Conservation (phyloP, 2,888 invertebrate species). For the Junonia oenone region DNA sequence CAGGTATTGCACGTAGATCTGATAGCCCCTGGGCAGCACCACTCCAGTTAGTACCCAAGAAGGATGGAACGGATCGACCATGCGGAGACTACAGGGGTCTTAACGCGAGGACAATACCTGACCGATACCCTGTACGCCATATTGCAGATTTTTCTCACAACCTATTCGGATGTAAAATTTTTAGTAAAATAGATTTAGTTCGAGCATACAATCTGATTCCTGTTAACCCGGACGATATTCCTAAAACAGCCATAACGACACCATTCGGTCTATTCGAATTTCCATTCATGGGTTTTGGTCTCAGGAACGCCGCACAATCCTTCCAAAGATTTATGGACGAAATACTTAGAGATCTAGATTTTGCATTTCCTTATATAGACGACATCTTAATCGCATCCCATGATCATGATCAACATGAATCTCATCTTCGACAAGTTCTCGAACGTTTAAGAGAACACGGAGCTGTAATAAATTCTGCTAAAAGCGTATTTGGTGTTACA, state of each 20-base stretch:
- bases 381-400: conserved; percentile 36
- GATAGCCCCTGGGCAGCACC: conserved; percentile 25
- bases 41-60: conserved; percentile 38
- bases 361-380: conserved; percentile 39
- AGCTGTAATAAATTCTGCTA: conserved; percentile 4
- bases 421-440: conserved; percentile 26
- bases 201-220: conserved; percentile 48
- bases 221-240: conserved; percentile 37
- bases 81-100: conserved; percentile 27
- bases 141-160: conserved; percentile 25
- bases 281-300: conserved; percentile 42
- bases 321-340: conserved; percentile 48
- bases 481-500: conserved; percentile 9
- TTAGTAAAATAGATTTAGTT: conserved; percentile 21
- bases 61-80: conserved; percentile 28
- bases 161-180: conserved; percentile 16
- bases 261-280: conserved; percentile 43
- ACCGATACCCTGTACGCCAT: conserved; percentile 23
- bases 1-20: conserved; percentile 28
- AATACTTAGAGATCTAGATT: conserved; percentile 17
- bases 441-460: conserved; percentile 8
- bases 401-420: conserved; percentile 3
- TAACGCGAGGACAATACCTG: conserved; percentile 25
- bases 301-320: conserved; percentile 49
- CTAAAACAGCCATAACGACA: conserved; percentile 41